A percentile compares a stretch with the other conserved stretches of the same genome.
Conservation (phyloP, 1,140 invertebrate species). For the Mamestra configurata region DNA sequence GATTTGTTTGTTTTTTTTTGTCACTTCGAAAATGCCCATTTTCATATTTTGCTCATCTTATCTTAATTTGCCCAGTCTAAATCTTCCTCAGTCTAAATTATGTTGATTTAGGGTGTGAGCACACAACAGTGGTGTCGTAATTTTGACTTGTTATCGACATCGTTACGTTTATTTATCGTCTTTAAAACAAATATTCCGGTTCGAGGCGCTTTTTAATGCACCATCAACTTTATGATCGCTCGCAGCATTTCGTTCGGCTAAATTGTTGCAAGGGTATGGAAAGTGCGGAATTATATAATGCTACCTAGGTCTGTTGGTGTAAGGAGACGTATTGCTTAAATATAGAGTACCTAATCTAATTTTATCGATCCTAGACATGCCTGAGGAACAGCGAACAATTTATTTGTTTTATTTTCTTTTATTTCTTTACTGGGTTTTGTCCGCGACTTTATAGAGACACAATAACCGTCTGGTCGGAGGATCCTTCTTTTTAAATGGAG, state of each 20-base stretch:
- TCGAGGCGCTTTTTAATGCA: conserved; percentile 40
- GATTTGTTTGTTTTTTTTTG: no score
- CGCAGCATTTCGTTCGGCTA: conserved; percentile 13
- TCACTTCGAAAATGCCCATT: no score
- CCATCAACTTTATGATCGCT: conserved; percentile 42
- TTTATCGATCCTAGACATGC: no score
- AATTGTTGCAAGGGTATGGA: conserved; percentile 10
- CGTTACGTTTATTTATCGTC: conserved; percentile 54
- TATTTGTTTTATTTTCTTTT: no score
- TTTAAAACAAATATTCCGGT: conserved; percentile 55
- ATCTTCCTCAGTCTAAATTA: not conserved
- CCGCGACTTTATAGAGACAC: no score
- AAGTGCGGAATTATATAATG: conserved; percentile 5
- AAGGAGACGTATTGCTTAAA: not conserved
- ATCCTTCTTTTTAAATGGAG: no score
- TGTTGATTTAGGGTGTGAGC: conserved; percentile 52
- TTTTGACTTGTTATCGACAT: conserved; percentile 56
- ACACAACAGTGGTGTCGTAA: conserved; percentile 53
- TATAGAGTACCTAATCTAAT: not conserved
- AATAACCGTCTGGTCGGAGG: no score
- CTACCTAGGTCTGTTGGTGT: not conserved
- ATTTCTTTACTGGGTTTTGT: no score
- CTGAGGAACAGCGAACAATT: no score
- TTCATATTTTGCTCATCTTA: not conserved
- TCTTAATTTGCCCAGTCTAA: conserved; percentile 33